phyloP scores from a whole-genome alignment of 2,113 vertebrate genomes.

The Tamias sibiricus region DNA sequence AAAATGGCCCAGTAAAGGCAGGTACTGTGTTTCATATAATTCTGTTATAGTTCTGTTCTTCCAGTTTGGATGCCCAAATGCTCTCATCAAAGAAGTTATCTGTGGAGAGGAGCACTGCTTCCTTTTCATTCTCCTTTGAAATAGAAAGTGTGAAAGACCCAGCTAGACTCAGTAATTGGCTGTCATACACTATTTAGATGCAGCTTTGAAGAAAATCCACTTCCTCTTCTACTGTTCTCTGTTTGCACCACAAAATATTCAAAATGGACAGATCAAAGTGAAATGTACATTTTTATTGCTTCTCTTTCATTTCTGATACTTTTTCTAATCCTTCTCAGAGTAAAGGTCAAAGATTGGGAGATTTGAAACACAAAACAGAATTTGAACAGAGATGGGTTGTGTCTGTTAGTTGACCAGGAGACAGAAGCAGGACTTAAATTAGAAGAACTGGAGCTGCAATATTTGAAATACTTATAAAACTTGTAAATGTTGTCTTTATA shows the following conservation, averaged over 20 bases:
- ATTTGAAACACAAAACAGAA: slow-evolving; percentile 81
- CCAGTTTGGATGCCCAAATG: neutral
- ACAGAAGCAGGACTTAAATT: slow-evolving; percentile 71
- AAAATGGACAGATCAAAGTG: slow-evolving; percentile 82
- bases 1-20: neutral
- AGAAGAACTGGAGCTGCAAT: slow-evolving; percentile 63
- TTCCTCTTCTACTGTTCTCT: neutral
- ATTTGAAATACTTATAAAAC: neutral
- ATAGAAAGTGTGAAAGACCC: neutral
- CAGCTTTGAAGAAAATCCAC: slow-evolving; percentile 42
- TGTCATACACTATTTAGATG: slow-evolving; percentile 44
- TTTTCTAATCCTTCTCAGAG: slow-evolving; percentile 80
- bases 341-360: slow-evolving; percentile 81
- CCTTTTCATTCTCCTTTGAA: slow-evolving; percentile 38
- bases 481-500: neutral
- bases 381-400: slow-evolving; percentile 80
- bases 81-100: slow-evolving; percentile 35
- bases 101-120: neutral
- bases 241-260: slow-evolving; percentile 81
- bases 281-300: slow-evolving; percentile 81
- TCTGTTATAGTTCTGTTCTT: slow-evolving; percentile 28
- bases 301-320: slow-evolving; percentile 79
- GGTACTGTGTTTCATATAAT: neutral
- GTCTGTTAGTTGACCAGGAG: slow-evolving; percentile 78
- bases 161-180: slow-evolving; percentile 41